Evolutionary conservation across 2,113 vertebrate species (phyloP), one percentile per base, ranked within the genome.

Genomic region (Dicaeum eximium): DNA sequence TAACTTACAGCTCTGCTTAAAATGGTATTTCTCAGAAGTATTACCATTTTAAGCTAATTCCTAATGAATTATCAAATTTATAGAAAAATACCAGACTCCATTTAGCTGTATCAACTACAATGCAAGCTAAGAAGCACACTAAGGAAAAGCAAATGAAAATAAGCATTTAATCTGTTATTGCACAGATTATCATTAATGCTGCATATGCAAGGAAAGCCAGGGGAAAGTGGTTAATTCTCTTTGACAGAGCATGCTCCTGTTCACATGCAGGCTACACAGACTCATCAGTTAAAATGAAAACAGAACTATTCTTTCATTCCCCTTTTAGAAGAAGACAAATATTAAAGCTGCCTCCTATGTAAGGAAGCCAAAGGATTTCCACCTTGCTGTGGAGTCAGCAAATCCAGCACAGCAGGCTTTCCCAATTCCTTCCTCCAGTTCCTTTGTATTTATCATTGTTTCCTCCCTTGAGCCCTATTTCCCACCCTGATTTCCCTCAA

Each of bases 231-330:
- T 96, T 96, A 89, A 92, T 89, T 96, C 97, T 98, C 98, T 98
- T 98, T 98, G 98, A 98, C 96, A 98, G 98, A 98, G 97, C 98
- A 98, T 98, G 98, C 98, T 98, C 93, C 97, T 98, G 97, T 98
- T 98, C 98, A 97, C 97, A 98, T 97, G 97, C 97, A 98, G 86
- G 90, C 85, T 86, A 95, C 62, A 78, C 20, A 75, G 79, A 92
- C 51, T 71, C 48, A 18, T 21, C 67, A 21, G 58, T 40, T 71
- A 90, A 82, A 94, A 74, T n/a, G 20, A 53, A 95, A 92, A 78
- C 56, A 89, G 20, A 95, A 85, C 65, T 58, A n/a, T 12, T 75
- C 53, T 73, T 75, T 65, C n/a, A 64, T 62, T 96, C 69, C 70
- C 92, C 90, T 96, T 92, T 96, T 78, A 95, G 85, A 71, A 90